Evolutionary conservation across 2,888 invertebrate genomes (phyloP).

Genomic region (Dastarcus helophoroides): DNA sequence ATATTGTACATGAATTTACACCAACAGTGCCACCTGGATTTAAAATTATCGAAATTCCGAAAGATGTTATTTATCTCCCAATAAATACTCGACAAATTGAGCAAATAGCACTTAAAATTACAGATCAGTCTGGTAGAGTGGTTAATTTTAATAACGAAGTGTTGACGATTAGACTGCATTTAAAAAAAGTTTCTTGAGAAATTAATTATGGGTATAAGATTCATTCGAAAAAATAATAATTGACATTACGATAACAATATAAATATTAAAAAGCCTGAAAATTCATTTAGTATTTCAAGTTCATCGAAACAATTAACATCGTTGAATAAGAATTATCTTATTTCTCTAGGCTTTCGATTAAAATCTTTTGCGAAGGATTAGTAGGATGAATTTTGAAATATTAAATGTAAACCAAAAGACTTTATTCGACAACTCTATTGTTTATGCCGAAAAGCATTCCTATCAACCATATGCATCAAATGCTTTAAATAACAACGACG

Average conservation of each 20-base stretch:
- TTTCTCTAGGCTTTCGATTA: slow-evolving; percentile 5
- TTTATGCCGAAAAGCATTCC: slow-evolving; percentile 6
- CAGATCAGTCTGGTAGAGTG: slow-evolving; percentile 4
- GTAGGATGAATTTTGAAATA: slow-evolving; percentile 5
- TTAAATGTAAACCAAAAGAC: slow-evolving; percentile 7
- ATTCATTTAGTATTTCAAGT: too few relatives aligned
- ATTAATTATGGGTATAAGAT: background rate
- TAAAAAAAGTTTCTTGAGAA: slow-evolving; percentile 3
- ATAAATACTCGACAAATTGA: slow-evolving; percentile 2
- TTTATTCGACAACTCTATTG: slow-evolving; percentile 6
- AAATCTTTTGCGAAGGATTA: too few relatives aligned
- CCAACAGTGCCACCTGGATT: slow-evolving; percentile 2
- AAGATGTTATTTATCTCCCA: slow-evolving; percentile 5
- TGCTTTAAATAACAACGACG: slow-evolving; percentile 4
- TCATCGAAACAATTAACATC: too few relatives aligned
- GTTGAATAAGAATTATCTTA: slow-evolving; percentile 3
- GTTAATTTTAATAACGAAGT: slow-evolving; percentile 5
- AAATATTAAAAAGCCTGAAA: too few relatives aligned
- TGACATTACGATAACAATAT: too few relatives aligned
- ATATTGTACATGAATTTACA: background rate
- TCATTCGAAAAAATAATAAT: background rate
- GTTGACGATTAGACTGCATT: slow-evolving; percentile 4
- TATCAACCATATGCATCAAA: slow-evolving; percentile 8
- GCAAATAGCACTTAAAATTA: slow-evolving; percentile 3
- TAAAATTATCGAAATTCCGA: slow-evolving; percentile 5